Conservation (phyloP, 1,140 invertebrate species). For the Venustaconcha ellipsiformis region DNA sequence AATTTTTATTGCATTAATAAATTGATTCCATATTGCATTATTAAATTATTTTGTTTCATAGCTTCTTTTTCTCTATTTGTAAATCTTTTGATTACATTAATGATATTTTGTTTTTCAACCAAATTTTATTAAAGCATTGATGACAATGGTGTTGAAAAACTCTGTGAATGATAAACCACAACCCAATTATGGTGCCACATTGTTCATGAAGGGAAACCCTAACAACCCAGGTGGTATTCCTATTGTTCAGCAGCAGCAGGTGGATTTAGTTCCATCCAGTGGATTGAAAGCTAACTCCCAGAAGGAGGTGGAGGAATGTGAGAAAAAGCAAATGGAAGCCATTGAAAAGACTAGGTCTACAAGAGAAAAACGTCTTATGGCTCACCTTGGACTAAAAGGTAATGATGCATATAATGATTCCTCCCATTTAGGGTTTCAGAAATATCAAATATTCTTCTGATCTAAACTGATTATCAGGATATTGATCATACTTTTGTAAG, state of each 20-base stretch:
- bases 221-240: neutral
- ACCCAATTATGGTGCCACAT: constrained; percentile 15
- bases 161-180: constrained; percentile 4
- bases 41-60: too few relatives aligned
- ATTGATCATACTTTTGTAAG: neutral
- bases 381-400: constrained; percentile 63
- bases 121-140: constrained; percentile 10
- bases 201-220: constrained; percentile 12
- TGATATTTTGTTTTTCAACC: too few relatives aligned
- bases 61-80: too few relatives aligned
- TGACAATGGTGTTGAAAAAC: constrained; percentile 23
- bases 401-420: neutral
- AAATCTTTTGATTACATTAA: too few relatives aligned
- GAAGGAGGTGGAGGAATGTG: constrained; percentile 4
- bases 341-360: constrained; percentile 26
- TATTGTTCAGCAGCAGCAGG: too few relatives aligned
- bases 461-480: neutral
- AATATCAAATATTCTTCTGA: neutral
- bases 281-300: too few relatives aligned
- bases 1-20: too few relatives aligned
- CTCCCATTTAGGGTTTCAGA: neutral
- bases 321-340: neutral
- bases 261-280: too few relatives aligned
- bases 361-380: constrained; percentile 55
- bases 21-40: too few relatives aligned